A percentile compares a stretch with the other conserved stretches of the same genome.
Conservation (phyloP, 2,113 vertebrate species). For the Gadus chalcogrammus region DNA sequence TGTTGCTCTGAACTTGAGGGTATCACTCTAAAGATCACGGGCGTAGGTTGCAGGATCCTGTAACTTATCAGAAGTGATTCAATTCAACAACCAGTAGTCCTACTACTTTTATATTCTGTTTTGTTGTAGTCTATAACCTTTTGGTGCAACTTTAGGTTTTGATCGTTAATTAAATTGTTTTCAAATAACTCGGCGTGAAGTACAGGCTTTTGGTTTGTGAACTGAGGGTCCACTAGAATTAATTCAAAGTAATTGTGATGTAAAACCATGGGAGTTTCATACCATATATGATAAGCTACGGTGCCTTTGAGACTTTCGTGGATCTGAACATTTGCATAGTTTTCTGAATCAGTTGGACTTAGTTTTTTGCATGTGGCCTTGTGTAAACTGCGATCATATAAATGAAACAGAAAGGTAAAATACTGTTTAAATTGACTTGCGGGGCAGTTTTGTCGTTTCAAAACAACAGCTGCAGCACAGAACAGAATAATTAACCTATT, state of each 20-base stretch:
- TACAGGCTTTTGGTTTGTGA: slow-evolving; percentile 47
- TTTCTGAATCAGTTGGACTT: slow-evolving; percentile 10
- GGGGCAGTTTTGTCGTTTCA: too few relatives aligned
- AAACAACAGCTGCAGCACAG: too few relatives aligned
- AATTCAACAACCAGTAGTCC: slow-evolving; percentile 55
- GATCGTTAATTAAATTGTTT: slow-evolving; percentile 65
- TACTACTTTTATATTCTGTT: slow-evolving; percentile 56
- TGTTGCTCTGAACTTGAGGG: slow-evolving; percentile 79
- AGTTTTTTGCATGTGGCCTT: neutral
- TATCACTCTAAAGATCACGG: slow-evolving; percentile 74
- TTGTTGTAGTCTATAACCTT: slow-evolving; percentile 60
- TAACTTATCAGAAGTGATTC: slow-evolving; percentile 70
- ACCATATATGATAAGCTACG: slow-evolving; percentile 5
- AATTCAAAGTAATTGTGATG: slow-evolving; percentile 57
- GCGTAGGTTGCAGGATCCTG: slow-evolving; percentile 69
- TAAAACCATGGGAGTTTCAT: slow-evolving; percentile 27
- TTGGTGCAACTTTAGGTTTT: slow-evolving; percentile 60
- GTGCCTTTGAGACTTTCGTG: neutral
- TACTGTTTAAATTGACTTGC: too few relatives aligned
- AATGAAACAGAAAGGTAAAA: neutral
- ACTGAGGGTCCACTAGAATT: slow-evolving; percentile 52
- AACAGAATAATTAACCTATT: too few relatives aligned
- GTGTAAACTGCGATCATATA: neutral
- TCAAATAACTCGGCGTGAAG: slow-evolving; percentile 61
- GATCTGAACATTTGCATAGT: slow-evolving; percentile 22